Conservation (phyloP, 1,140 invertebrate genomes). For the Hypsibius dujardini region DNA sequence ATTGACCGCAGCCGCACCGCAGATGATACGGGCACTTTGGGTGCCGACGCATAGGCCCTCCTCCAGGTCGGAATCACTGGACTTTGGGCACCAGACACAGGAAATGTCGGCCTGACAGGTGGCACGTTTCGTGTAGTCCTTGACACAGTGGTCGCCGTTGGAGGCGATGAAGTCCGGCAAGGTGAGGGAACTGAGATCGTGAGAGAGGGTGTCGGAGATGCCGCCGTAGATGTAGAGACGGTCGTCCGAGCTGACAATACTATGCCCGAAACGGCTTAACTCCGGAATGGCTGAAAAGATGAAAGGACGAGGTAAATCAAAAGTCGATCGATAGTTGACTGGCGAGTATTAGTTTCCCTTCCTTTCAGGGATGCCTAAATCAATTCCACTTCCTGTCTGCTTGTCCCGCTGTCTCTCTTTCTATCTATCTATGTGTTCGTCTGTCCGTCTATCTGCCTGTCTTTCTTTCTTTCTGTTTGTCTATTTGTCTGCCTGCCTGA, state of each 20-base stretch:
- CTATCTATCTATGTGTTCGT: too few species aligned
- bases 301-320: neutral
- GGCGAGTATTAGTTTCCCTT: too few species aligned
- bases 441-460: too few species aligned
- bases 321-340: too few species aligned
- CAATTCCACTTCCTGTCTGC: too few species aligned
- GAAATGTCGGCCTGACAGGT: neutral
- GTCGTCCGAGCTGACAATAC: too few species aligned
- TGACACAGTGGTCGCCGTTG: conserved; percentile 1
- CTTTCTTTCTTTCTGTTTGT: too few species aligned
- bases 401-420: too few species aligned
- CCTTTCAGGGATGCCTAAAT: too few species aligned
- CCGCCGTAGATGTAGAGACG: neutral
- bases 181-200: neutral
- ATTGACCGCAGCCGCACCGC: neutral
- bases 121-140: neutral
- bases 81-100: conserved; percentile 7
- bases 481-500: too few species aligned
- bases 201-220: neutral
- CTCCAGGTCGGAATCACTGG: neutral
- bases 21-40: neutral
- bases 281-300: conserved; percentile 1
- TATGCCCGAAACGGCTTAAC: neutral
- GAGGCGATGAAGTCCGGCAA: conserved; percentile 5
- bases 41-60: neutral